Conservation (phyloP, 2,888 invertebrate genomes). For the Carabus problematicus region DNA sequence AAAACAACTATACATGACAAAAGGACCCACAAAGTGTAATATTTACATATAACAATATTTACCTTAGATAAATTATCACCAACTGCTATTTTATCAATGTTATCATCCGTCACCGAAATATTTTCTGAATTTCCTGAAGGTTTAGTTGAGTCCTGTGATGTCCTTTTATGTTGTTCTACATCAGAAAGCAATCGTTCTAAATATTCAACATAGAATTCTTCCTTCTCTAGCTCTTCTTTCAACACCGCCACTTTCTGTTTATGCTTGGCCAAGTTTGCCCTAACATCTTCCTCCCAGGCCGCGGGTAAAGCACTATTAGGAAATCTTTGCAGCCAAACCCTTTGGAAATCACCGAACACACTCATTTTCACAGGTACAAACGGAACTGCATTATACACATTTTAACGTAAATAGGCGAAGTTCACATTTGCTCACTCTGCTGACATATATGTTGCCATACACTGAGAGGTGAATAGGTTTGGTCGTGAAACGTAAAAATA, state of each 20-base stretch:
- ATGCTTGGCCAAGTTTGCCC: constrained; percentile 88
- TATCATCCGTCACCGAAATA: constrained; percentile 44
- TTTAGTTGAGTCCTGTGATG: constrained; percentile 26
- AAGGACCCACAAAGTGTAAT: too few species aligned
- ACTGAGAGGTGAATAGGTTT: too few species aligned
- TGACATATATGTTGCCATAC: constrained; percentile 37
- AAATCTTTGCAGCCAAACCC: constrained; percentile 90
- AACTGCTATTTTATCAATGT: constrained; percentile 46
- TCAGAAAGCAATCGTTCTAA: constrained; percentile 84
- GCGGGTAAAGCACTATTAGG: constrained; percentile 89
- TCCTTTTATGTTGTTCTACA: constrained; percentile 79
- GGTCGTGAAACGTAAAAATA: constrained; percentile 14
- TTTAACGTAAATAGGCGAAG: constrained; percentile 40
- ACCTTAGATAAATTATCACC: constrained; percentile 52
- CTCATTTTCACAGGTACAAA: constrained; percentile 66
- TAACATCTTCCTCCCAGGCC: constrained; percentile 92
- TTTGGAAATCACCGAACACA: constrained; percentile 90
- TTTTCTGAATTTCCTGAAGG: constrained; percentile 12
- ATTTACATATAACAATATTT: constrained; percentile 48
- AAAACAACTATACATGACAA: too few species aligned
- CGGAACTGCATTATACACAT: constrained; percentile 27
- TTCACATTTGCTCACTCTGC: constrained; percentile 26
- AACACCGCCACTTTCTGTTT: constrained; percentile 84
- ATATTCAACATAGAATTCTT: constrained; percentile 90
- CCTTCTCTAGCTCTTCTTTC: constrained; percentile 86